Conservation (phyloP, 2,113 vertebrate genomes). For the Apteryx owenii region DNA sequence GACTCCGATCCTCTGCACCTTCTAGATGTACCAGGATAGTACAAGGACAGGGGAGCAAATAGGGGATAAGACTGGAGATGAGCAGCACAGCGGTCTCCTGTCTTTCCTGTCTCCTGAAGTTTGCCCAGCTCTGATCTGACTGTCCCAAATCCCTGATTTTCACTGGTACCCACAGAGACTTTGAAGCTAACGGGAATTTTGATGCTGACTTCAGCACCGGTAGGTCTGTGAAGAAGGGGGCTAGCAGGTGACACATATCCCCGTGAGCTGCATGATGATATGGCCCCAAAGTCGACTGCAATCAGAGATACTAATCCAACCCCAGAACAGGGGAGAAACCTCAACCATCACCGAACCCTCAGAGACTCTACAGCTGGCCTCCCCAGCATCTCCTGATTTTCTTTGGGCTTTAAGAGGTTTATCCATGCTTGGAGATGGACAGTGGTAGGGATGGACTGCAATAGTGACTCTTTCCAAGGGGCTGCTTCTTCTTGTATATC, state of each 20-base stretch:
- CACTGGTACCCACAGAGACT: background rate
- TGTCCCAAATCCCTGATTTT: background rate
- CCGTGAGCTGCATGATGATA: background rate
- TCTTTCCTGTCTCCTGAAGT: background rate
- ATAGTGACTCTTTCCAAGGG: background rate
- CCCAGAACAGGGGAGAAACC: background rate
- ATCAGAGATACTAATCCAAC: background rate
- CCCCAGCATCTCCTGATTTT: fast-evolving
- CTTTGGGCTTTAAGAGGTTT: background rate
- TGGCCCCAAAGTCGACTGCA: fast-evolving
- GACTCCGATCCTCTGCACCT: background rate
- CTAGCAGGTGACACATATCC: constrained; percentile 23
- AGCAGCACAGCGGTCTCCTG: fast-evolving
- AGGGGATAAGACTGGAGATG: fast-evolving
- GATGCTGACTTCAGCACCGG: background rate
- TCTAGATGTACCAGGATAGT: background rate
- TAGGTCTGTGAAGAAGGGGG: background rate
- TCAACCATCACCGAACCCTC: background rate
- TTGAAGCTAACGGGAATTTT: background rate
- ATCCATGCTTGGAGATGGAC: fast-evolving
- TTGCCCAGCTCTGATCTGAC: background rate
- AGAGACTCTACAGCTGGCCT: fast-evolving
- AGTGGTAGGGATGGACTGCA: background rate
- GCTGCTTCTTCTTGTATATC: background rate
- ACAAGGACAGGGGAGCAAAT: background rate